phyloP scores from a whole-genome alignment of 2,797 vertebrate species.

The Orestias chungarensis region DNA sequence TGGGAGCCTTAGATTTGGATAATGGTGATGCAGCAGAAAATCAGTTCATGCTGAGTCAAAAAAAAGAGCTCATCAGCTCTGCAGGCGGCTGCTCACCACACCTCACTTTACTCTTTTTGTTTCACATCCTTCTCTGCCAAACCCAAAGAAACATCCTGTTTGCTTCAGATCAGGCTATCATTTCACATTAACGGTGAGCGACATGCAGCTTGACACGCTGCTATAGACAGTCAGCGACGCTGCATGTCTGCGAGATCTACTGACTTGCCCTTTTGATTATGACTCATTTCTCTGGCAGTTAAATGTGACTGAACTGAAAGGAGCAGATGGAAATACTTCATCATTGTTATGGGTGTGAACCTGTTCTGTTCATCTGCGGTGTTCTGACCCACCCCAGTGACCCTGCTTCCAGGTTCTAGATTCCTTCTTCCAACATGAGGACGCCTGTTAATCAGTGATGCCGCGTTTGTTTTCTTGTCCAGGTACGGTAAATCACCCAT shows the following conservation, averaged over 20 bases:
- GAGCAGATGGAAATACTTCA: conserved; percentile 31
- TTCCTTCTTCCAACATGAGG: conserved; percentile 47
- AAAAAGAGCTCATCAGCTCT: conserved; percentile 46
- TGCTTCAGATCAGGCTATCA: conserved; percentile 30
- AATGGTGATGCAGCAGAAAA: conserved; percentile 25
- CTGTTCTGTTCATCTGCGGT: conserved; percentile 16
- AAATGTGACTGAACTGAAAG: conserved; percentile 50
- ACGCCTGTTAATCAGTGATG: conserved; percentile 75
- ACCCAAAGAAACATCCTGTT: conserved; percentile 65
- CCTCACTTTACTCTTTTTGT: conserved; percentile 51
- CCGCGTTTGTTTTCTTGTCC: conserved; percentile 39
- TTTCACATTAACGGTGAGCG: neutral
- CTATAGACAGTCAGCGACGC: conserved; percentile 26
- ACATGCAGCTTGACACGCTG: conserved; percentile 1
- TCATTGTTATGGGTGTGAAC: conserved; percentile 32
- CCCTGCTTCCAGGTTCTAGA: conserved; percentile 54
- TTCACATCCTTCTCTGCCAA: conserved; percentile 57
- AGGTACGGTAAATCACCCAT: conserved; percentile 62
- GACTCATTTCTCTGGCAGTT: conserved; percentile 46
- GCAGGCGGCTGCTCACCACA: conserved; percentile 44
- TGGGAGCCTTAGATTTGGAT: no score
- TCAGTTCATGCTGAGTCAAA: conserved; percentile 53
- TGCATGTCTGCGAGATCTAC: conserved; percentile 19
- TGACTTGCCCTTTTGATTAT: conserved; percentile 56
- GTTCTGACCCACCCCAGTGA: conserved; percentile 25